Percentiles rank a stretch among this genome's conserved stretches.
These are phyloP conservation scores for Tokudaia tokunoshimensis DNA, from an alignment of 2,797 vertebrate genomes.

Conservation along the genomic window DNA sequence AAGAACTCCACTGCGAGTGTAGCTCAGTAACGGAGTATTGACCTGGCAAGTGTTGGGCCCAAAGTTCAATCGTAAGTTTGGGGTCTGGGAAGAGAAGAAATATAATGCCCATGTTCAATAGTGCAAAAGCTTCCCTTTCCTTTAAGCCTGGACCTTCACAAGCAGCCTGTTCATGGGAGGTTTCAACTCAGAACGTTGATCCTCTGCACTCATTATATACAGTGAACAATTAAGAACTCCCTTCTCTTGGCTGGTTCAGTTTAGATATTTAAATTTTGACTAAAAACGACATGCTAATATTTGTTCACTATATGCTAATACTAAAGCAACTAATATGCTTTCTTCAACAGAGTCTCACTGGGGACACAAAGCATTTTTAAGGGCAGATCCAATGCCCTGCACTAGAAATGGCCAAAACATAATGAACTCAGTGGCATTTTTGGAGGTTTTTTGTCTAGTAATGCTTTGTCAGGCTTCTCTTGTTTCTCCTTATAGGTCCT, in stretches of 20 bases:
- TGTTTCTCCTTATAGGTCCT: background rate
- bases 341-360: background rate
- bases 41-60: background rate
- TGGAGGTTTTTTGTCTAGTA: background rate
- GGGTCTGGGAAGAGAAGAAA: background rate
- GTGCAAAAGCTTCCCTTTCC: background rate
- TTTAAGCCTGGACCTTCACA: background rate
- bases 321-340: background rate
- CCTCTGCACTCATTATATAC: background rate
- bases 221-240: background rate
- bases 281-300: background rate
- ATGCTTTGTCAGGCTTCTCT: background rate
- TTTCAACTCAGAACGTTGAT: background rate
- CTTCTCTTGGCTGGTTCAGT: background rate
- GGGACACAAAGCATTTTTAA: no score
- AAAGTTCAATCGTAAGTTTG: background rate
- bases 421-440: background rate
- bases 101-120: background rate
- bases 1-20: background rate
- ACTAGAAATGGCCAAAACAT: background rate
- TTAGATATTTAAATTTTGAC: slow-evolving; percentile 44
- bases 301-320: background rate
- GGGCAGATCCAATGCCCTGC: background rate
- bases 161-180: background rate
- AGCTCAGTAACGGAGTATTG: background rate